These are phyloP conservation scores for Drosophila ironensis DNA, from an alignment of 1,140 invertebrate genomes.

Conservation along the genomic window DNA sequence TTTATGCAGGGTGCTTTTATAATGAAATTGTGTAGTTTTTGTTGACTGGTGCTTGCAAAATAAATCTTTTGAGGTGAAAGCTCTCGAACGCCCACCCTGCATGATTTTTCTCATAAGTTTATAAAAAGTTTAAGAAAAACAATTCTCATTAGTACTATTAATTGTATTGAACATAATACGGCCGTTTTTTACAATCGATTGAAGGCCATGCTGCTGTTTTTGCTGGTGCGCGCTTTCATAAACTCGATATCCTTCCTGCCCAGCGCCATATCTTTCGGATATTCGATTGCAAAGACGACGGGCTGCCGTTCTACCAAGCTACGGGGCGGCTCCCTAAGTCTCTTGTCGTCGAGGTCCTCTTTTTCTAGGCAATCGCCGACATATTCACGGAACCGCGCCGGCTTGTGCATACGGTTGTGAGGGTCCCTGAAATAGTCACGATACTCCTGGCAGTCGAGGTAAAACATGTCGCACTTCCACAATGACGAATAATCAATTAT, in stretches of 20 bases:
- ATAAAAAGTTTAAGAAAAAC: too few relatives aligned
- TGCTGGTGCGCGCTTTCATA: neutral
- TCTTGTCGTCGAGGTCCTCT: conserved; percentile 9
- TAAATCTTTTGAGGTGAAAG: too few relatives aligned
- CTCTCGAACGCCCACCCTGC: too few relatives aligned
- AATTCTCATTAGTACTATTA: too few relatives aligned
- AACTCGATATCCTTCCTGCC: conserved; percentile 1
- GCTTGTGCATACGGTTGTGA: conserved; percentile 26
- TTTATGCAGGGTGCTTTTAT: too few relatives aligned
- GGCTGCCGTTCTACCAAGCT: conserved; percentile 43
- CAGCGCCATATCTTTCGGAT: neutral
- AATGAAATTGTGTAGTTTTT: too few relatives aligned
- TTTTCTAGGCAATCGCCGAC: conserved; percentile 31
- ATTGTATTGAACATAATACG: too few relatives aligned
- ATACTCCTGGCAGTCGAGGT: conserved; percentile 53
- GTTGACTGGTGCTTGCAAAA: too few relatives aligned
- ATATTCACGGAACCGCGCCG: conserved; percentile 12
- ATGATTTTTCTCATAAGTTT: too few relatives aligned
- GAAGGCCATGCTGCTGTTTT: neutral
- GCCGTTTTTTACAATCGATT: neutral
- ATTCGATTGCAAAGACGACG: conserved; percentile 33
- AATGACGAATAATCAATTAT: conserved; percentile 7
- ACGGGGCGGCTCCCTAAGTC: neutral
- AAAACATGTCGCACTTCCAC: conserved; percentile 47
- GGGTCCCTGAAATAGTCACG: conserved; percentile 64